Conservation (phyloP, 2,888 invertebrate genomes). For the Tetrapedia diversipes region DNA sequence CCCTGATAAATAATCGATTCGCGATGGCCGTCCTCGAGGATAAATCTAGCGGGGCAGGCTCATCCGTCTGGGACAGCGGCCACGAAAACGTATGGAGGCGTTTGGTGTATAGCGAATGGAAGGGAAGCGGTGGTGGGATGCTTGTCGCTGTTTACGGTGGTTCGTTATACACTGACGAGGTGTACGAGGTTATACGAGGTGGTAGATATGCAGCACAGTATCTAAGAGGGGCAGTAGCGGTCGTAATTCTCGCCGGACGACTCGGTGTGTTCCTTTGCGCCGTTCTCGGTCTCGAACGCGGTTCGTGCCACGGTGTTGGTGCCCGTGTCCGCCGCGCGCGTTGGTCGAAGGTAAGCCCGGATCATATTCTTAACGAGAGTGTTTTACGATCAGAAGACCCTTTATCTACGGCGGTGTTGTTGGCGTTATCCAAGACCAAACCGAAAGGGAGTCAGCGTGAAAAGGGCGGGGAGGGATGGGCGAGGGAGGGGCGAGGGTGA, state of each 20-base stretch:
- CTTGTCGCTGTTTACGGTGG: constrained; percentile 69
- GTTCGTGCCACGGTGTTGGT: constrained; percentile 31
- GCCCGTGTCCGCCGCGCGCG: constrained; percentile 62
- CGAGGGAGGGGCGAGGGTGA: constrained; percentile 19
- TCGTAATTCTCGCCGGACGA: constrained; percentile 70
- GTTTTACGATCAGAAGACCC: constrained; percentile 79
- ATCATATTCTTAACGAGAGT: constrained; percentile 83
- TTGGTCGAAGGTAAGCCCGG: constrained; percentile 79
- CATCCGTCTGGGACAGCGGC: constrained; percentile 70
- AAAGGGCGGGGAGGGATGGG: constrained; percentile 28
- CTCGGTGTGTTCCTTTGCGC: constrained; percentile 66
- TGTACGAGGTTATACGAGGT: constrained; percentile 71
- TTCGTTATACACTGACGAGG: constrained; percentile 74
- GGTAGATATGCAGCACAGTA: constrained; percentile 71
- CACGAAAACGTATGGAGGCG: constrained; percentile 66
- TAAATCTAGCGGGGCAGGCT: constrained; percentile 72
- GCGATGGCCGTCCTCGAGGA: constrained; percentile 73
- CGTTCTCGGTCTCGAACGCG: constrained; percentile 43
- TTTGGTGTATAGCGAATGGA: constrained; percentile 56
- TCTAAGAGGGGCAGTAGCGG: constrained; percentile 78
- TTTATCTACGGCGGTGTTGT: constrained; percentile 81
- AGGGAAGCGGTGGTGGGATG: constrained; percentile 52
- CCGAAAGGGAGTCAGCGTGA: constrained; percentile 61
- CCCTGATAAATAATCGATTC: constrained; percentile 77
- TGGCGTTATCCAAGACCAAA: constrained; percentile 80